Evolutionary conservation across 2,797 vertebrate genomes (phyloP), one percentile per base, ranked within the genome.

Genomic region (Danio kyathit): DNA sequence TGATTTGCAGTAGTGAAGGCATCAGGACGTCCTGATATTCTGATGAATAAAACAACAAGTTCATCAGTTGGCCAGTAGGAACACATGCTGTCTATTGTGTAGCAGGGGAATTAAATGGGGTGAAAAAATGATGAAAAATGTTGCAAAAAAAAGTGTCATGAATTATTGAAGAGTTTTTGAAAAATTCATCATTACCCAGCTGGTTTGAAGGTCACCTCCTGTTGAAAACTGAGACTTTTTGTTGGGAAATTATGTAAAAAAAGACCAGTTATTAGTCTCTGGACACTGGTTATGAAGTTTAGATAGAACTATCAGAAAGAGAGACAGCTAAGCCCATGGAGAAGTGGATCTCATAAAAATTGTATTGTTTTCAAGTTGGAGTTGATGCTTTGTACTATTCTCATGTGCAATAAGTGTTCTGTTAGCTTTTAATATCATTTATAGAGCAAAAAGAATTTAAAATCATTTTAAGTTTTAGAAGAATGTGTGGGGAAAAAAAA

Each of bases 111-210:
- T 91, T 82, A 59, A 46, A 72, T 51, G 40, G 77, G 16, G 51
- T 71, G 72, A 86, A 14, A 61, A 74, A 40, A 38, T 46, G 79
- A 89, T 87, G 86, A 92, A 95, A 96, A 95, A 29, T 94, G 94
- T 94, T 95, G 92, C 90, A 85, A 93, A 94, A 95, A 29, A 95
- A 95, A 95, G 94, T 89, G 85, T 90, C 90, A 96, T 97, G 94
- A 97, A 98, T 97, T 96, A 96, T 96, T 96, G 90, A 97, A 95
- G 90, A 95, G 94, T 96, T 88, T 94, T 94, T 96, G 91, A 96
- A 96, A 96, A 94, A 95, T 96, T 95, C 90, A 95, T 94, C 92
- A 94, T 96, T 94, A 94, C 93, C 93, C 96, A 92, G 91, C 91
- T 76, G 88, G 92, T 88, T 92, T 91, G 94, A 96, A 97, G 95